Evolutionary conservation across 2,888 invertebrate species (phyloP).

Genomic region (Litoditis marina): DNA sequence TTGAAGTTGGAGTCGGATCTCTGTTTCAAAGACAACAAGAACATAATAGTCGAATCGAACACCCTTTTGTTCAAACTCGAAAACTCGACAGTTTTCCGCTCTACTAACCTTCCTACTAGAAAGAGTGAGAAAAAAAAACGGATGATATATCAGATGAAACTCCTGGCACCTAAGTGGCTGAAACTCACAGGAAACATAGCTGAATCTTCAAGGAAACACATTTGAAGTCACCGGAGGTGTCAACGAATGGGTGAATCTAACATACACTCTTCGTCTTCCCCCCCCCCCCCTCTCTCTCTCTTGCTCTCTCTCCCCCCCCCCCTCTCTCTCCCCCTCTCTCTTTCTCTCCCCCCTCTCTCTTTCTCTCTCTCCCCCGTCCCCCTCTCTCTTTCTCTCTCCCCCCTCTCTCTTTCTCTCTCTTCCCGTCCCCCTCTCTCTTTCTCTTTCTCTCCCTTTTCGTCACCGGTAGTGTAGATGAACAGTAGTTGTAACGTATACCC

Average conservation of each 20-base stretch:
- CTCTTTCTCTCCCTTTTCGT: constrained; percentile 3
- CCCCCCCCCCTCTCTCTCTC: background rate
- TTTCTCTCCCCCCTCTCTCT: background rate
- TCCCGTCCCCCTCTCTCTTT: constrained; percentile 5
- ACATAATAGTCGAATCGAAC: too few species aligned
- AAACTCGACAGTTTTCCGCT: too few species aligned
- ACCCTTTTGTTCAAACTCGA: too few species aligned
- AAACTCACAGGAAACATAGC: too few species aligned
- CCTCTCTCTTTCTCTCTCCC: background rate
- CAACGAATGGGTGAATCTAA: background rate
- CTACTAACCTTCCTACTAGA: too few species aligned
- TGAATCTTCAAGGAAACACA: too few species aligned
- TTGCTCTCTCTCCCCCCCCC: background rate
- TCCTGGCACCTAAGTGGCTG: too few species aligned
- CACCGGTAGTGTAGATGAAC: background rate
- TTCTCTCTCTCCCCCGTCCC: background rate
- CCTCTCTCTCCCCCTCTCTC: background rate
- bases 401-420: constrained; percentile 4
- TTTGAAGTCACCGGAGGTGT: background rate
- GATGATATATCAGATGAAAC: too few species aligned
- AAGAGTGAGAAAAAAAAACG: too few species aligned
- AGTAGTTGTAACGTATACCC: too few species aligned
- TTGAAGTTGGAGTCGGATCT: too few species aligned
- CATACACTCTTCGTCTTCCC: background rate
- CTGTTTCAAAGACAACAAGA: too few species aligned